Base-by-base conservation (phyloP, 2,113 vertebrate genomes). In the Megalops atlanticus region DNA sequence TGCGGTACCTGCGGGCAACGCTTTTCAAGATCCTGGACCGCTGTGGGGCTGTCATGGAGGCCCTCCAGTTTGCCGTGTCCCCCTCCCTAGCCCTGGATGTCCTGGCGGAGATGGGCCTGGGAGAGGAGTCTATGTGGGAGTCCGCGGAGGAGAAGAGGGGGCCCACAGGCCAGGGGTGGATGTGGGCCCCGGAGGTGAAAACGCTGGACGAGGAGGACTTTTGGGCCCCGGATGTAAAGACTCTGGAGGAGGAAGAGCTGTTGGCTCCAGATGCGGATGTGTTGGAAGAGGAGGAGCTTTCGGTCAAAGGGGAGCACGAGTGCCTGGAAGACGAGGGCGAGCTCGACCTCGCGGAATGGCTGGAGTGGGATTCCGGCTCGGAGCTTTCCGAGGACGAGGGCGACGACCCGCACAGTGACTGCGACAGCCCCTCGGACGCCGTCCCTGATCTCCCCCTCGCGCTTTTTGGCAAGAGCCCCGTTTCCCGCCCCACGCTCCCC, bases 301-400 rank as follows among this genome's bases (percentile, higher is more conserved):
- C 8, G 33, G 21, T 27, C 2, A 11, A n/a, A 8, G 40, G 38
- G n/a, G 58, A 33, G 21, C 7, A 31, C 7, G n/a, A 31, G 2
- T 36, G 12, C 35, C 12, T 2, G 0, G 36, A 4, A 40, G 45
- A 41, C 21, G 75, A 77, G 12, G 27, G 0, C 16, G 73, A 45
- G 27, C 41, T 68, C 33, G 80, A 70, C 54, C 74, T 77, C 18
- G 8, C 7, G 35, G 81, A 82, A 2, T 77, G 74, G 81, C 68
- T 82, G 33, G 81, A 82, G 18, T 39, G 33, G 75, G 81, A 72
- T 18, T 72, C 81, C 14, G 24, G 49, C 41, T 71, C 58, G 21
- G 79, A 64, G 0, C n/a, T 6, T 43, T 14, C n/a, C 14, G 68
- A 79, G 24, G 71, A 47, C 11, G 8, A 33, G 27, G 58, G 76